Conservation (phyloP, 1,140 invertebrate species). For the Panulirus ornatus region DNA sequence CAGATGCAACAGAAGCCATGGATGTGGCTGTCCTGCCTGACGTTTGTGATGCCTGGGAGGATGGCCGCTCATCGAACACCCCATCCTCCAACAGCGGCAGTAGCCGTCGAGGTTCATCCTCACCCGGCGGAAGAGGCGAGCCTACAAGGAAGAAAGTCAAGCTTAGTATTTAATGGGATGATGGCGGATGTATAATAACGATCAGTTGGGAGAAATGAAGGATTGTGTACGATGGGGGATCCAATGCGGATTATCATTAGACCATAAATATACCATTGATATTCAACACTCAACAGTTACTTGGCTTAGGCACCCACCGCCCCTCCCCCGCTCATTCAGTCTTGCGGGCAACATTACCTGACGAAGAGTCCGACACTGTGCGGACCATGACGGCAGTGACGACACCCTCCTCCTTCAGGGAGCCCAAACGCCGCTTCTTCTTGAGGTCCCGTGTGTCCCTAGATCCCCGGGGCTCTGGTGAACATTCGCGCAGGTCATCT, state of each 20-base stretch:
- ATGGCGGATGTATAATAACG: no score
- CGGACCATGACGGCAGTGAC: slow-evolving; percentile 64
- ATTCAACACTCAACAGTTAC: no score
- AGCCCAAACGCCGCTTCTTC: background rate
- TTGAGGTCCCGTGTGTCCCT: slow-evolving; percentile 14
- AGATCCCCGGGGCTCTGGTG: background rate
- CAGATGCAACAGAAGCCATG: slow-evolving; percentile 31
- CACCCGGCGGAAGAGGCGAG: slow-evolving; percentile 15
- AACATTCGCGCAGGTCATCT: background rate
- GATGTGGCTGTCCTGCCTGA: slow-evolving; percentile 36
- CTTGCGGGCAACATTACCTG: slow-evolving; percentile 57
- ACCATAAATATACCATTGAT: no score
- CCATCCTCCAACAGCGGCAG: slow-evolving; percentile 65
- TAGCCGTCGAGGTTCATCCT: slow-evolving; percentile 57
- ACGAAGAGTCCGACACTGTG: slow-evolving; percentile 55
- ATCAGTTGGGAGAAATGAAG: no score
- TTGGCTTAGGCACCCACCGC: no score
- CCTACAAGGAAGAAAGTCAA: no score
- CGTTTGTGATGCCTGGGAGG: slow-evolving; percentile 57
- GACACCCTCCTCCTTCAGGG: slow-evolving; percentile 46
- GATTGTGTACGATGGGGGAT: no score
- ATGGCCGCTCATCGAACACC: slow-evolving; percentile 60
- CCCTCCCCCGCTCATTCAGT: no score
- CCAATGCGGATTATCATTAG: no score
- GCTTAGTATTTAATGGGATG: no score